These are phyloP conservation scores for Hemiprocne comata DNA, from an alignment of 2,113 vertebrate species.

Conservation along the genomic window DNA sequence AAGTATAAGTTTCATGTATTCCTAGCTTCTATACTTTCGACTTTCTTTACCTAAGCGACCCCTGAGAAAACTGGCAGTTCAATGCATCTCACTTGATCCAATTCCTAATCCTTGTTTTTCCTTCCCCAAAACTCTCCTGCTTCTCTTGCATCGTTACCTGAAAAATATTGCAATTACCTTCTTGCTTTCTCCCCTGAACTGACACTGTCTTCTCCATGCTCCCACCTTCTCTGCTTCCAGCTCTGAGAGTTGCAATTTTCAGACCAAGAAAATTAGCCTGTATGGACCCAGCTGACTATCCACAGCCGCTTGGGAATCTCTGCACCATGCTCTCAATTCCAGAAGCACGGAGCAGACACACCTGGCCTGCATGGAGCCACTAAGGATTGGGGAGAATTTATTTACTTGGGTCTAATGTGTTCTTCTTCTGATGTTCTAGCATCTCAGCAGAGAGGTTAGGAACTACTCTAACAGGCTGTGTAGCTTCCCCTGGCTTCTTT, in stretches of 20 bases:
- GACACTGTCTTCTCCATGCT: constrained; percentile 62
- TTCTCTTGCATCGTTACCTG: constrained; percentile 16
- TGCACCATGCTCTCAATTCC: constrained; percentile 69
- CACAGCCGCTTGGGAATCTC: constrained; percentile 56
- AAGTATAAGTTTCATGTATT: not conserved
- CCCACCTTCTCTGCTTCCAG: constrained; percentile 70
- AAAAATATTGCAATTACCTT: constrained; percentile 9
- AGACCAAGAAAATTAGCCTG: constrained; percentile 57
- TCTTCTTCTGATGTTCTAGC: constrained; percentile 50
- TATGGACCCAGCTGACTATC: constrained; percentile 55
- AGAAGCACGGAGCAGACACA: constrained; percentile 69
- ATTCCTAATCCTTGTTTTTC: constrained; percentile 8
- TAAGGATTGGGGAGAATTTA: constrained; percentile 57
- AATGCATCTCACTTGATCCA: not conserved
- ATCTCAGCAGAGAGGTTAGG: constrained; percentile 69
- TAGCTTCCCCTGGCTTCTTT: constrained; percentile 55
- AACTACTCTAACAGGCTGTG: constrained; percentile 60
- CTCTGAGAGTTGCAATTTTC: constrained; percentile 63
- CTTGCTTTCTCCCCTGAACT: constrained; percentile 51
- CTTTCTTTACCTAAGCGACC: not conserved
- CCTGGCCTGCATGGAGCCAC: constrained; percentile 64
- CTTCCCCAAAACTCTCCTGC: not conserved
- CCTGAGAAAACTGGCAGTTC: not conserved
- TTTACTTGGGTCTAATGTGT: constrained; percentile 49
- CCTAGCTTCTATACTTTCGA: not conserved